phyloP scores from a whole-genome alignment of 2,888 invertebrate species.

The Hofmannophila pseudospretella region DNA sequence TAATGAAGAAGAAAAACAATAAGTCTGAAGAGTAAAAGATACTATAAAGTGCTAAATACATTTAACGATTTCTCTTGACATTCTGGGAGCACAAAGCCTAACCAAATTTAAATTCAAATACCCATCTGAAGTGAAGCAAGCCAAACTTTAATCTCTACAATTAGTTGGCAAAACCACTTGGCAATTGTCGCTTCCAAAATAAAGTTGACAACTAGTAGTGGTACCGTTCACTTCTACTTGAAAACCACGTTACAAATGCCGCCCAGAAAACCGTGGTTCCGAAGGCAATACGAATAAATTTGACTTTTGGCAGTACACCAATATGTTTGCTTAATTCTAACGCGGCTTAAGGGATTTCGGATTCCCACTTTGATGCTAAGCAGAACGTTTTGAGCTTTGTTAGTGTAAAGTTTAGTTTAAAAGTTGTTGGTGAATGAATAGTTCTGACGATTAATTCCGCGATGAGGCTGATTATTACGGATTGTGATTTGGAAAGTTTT shows the following conservation, averaged over 20 bases:
- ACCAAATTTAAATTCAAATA: constrained; percentile 38
- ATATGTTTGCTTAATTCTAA: constrained; percentile 42
- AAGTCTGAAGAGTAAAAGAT: too few relatives aligned
- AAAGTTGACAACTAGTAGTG: constrained; percentile 47
- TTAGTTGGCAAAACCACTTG: constrained; percentile 65
- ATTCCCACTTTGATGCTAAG: constrained; percentile 67
- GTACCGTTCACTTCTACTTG: constrained; percentile 46
- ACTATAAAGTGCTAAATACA: too few relatives aligned
- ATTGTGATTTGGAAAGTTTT: neutral
- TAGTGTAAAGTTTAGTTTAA: constrained; percentile 45
- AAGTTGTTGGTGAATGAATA: constrained; percentile 7
- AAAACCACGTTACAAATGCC: constrained; percentile 25
- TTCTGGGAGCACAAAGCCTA: constrained; percentile 13
- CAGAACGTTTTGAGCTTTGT: constrained; percentile 58
- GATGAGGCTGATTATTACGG: neutral
- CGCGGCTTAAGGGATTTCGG: constrained; percentile 68
- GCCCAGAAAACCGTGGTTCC: constrained; percentile 18
- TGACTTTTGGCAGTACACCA: neutral
- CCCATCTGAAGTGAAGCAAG: constrained; percentile 33
- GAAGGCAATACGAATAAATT: neutral
- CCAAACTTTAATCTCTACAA: constrained; percentile 63
- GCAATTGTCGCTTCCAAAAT: constrained; percentile 68
- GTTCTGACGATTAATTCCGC: neutral
- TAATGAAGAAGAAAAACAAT: too few relatives aligned
- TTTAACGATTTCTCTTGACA: too few relatives aligned